Conservation (phyloP, 92 coral and sea anemone species). For the Zoanthus sociatus region DNA sequence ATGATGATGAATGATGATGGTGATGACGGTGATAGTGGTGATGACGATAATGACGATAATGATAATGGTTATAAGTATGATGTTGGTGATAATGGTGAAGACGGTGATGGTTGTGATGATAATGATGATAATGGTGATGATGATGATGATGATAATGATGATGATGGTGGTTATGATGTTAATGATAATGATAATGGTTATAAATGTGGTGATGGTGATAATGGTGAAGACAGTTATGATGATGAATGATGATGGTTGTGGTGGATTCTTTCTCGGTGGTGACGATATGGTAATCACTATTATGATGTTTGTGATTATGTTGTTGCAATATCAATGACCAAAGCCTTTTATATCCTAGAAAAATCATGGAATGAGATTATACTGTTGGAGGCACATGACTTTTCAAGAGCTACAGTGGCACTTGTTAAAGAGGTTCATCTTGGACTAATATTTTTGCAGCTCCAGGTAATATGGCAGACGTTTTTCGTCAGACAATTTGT, state of each 20-base stretch:
- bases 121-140: background rate
- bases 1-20: background rate
- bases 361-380: conserved; percentile 76
- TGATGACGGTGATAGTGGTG: background rate
- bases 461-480: conserved; percentile 66
- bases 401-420: conserved; percentile 90
- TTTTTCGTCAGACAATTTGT: too few relatives aligned
- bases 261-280: background rate
- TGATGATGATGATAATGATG: background rate
- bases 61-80: background rate
- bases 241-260: background rate
- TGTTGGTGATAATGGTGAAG: background rate
- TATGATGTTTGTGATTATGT: background rate
- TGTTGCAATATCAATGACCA: background rate
- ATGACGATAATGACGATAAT: background rate
- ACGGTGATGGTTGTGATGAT: background rate
- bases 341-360: conserved; percentile 32
- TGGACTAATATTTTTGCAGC: conserved; percentile 90
- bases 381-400: conserved; percentile 71
- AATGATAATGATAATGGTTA: too few relatives aligned
- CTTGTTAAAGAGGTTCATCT: conserved; percentile 90
- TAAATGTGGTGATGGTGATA: background rate
- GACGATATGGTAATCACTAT: background rate
- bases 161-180: background rate
- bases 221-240: background rate